Conservation (phyloP, 2,797 vertebrate genomes). For the Catostomus latipinnis region DNA sequence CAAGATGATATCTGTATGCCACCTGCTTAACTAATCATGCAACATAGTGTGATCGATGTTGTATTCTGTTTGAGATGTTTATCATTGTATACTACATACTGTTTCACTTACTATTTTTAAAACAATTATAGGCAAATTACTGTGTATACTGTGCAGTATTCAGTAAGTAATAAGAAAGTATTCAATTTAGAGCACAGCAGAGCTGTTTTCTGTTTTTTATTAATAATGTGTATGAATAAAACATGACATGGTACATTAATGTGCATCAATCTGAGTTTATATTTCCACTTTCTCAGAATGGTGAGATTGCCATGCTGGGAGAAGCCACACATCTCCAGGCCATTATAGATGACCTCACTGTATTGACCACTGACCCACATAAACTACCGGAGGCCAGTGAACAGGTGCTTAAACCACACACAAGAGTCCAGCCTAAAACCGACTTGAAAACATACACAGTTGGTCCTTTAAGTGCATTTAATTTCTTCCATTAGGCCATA, state of each 20-base stretch:
- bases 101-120: too few relatives aligned
- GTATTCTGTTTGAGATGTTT: too few relatives aligned
- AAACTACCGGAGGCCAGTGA: conserved; percentile 96
- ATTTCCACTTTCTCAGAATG: conserved; percentile 77
- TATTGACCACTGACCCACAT: conserved; percentile 93
- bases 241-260: background rate
- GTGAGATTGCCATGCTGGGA: conserved; percentile 96
- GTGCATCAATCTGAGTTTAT: background rate
- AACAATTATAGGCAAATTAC: too few relatives aligned
- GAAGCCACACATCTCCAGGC: conserved; percentile 97
- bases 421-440: too few relatives aligned
- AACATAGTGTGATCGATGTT: too few relatives aligned
- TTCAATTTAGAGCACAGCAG: too few relatives aligned
- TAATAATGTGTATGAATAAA: background rate
- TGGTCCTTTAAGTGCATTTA: background rate
- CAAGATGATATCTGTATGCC: too few relatives aligned
- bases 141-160: too few relatives aligned
- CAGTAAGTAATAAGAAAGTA: too few relatives aligned
- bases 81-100: too few relatives aligned
- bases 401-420: conserved; percentile 80
- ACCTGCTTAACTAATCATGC: too few relatives aligned
- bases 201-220: background rate
- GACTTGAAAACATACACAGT: background rate
- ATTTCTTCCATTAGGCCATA: conserved; percentile 84
- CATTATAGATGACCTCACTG: conserved; percentile 93